Evolutionary conservation across 2,797 vertebrate species (phyloP).

Genomic region (Holocentrus rufus): DNA sequence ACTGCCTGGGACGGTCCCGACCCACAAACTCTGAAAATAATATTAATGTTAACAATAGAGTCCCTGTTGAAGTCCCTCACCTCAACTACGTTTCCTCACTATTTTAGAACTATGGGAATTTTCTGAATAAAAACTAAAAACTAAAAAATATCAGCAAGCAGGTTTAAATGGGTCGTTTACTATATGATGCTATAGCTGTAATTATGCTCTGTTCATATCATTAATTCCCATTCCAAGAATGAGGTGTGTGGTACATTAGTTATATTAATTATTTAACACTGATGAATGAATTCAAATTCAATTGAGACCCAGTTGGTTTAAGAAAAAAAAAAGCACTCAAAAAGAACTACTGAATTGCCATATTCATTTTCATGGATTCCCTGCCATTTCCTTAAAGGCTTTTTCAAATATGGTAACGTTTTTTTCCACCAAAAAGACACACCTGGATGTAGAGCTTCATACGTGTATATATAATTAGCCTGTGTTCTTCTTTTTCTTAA

Average conservation of each 20-base stretch:
- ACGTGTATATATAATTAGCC: background rate
- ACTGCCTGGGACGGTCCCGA: conserved; percentile 85
- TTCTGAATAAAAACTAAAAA: no score
- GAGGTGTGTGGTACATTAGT: background rate
- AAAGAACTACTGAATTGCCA: background rate
- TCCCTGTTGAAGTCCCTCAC: background rate
- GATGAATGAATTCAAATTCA: background rate
- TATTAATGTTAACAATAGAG: background rate
- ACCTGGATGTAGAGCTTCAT: background rate
- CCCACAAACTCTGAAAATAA: conserved; percentile 82
- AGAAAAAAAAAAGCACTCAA: background rate
- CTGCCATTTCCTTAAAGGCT: no score
- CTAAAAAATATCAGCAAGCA: background rate
- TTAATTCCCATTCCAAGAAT: background rate
- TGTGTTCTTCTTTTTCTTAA: background rate
- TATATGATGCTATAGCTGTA: background rate
- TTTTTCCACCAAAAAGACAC: background rate
- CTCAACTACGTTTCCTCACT: background rate
- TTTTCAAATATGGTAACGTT: no score
- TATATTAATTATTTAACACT: background rate
- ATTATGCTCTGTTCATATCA: background rate
- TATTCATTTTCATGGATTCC: no score
- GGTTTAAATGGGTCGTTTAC: background rate
- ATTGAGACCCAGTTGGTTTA: background rate
- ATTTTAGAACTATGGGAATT: background rate